A percentile compares a stretch with the other conserved stretches of the same genome.
These are phyloP conservation scores for Triplophysa bombifrons DNA, from an alignment of 2,797 vertebrate genomes.

Conservation along the genomic window DNA sequence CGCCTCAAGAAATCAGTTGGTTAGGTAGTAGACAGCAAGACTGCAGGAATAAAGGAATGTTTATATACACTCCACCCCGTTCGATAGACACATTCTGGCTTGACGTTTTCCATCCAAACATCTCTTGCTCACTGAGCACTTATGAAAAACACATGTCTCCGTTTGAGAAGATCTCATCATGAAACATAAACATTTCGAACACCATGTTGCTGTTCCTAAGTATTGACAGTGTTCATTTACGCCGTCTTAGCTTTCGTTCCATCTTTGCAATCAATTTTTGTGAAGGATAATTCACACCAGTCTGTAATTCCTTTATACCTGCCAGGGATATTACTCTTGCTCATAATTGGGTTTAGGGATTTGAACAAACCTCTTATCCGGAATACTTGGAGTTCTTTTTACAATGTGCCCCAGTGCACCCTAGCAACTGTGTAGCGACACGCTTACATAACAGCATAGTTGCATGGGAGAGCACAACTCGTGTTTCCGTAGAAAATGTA, in stretches of 20 bases:
- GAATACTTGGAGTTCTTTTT: not conserved
- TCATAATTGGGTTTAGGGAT: not conserved
- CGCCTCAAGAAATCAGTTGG: too few relatives aligned
- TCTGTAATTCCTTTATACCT: not conserved
- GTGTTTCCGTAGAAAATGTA: not conserved
- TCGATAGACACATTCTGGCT: not conserved
- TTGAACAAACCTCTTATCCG: not conserved
- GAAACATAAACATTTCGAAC: conserved; percentile 30
- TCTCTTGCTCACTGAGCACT: conserved; percentile 18
- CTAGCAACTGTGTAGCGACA: not conserved
- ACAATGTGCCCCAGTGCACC: not conserved
- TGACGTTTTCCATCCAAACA: conserved; percentile 12
- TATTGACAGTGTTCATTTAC: conserved; percentile 2
- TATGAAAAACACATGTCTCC: conserved; percentile 48
- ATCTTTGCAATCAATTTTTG: not conserved
- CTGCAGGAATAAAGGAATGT: conserved; percentile 48
- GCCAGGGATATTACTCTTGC: not conserved
- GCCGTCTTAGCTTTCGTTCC: not conserved
- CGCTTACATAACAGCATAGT: not conserved
- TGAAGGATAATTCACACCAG: conserved; percentile 8
- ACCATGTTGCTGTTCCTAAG: conserved; percentile 21
- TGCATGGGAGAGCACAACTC: too few relatives aligned
- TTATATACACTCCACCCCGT: conserved; percentile 18
- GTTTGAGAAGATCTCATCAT: conserved; percentile 14
- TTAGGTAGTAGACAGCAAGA: not conserved